phyloP scores from a whole-genome alignment of 1,140 invertebrate species.

The Microplitis mediator region DNA sequence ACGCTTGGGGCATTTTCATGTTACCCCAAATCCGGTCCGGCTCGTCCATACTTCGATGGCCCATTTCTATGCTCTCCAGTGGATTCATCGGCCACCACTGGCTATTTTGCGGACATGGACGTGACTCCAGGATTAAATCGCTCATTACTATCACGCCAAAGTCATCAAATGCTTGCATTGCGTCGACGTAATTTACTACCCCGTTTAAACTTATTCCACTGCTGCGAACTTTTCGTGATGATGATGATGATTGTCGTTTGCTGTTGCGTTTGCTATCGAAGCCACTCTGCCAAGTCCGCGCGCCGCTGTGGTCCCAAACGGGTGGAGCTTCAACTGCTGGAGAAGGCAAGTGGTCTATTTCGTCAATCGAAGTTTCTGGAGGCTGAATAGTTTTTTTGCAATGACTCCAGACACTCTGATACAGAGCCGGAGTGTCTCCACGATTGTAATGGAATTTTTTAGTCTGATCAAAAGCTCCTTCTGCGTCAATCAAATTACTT shows the following conservation, averaged over 20 bases:
- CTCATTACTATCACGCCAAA: conserved; percentile 64
- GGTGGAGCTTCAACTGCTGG: conserved; percentile 39
- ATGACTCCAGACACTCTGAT: conserved; percentile 48
- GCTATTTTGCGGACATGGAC: conserved; percentile 58
- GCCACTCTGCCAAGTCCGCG: neutral
- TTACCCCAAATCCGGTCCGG: conserved; percentile 50
- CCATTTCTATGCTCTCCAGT: conserved; percentile 32
- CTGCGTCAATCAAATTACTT: conserved; percentile 46
- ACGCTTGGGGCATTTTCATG: conserved; percentile 52
- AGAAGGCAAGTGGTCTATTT: conserved; percentile 54
- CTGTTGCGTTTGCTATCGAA: neutral
- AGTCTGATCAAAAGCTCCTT: conserved; percentile 49
- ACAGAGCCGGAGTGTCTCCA: conserved; percentile 32
- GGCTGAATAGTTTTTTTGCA: conserved; percentile 41
- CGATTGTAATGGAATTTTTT: conserved; percentile 50
- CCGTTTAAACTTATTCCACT: conserved; percentile 30
- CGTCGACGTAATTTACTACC: conserved; percentile 53
- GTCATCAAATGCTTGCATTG: conserved; percentile 60
- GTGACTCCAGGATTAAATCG: conserved; percentile 61
- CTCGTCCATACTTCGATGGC: conserved; percentile 35
- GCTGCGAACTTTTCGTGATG: conserved; percentile 33
- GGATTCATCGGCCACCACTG: conserved; percentile 20
- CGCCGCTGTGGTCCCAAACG: conserved; percentile 31
- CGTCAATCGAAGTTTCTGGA: conserved; percentile 35
- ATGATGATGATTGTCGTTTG: neutral